A percentile compares a stretch with the other conserved stretches of the same genome.
phyloP scores from a whole-genome alignment of 1,140 invertebrate genomes.

The Maniola jurtina region DNA sequence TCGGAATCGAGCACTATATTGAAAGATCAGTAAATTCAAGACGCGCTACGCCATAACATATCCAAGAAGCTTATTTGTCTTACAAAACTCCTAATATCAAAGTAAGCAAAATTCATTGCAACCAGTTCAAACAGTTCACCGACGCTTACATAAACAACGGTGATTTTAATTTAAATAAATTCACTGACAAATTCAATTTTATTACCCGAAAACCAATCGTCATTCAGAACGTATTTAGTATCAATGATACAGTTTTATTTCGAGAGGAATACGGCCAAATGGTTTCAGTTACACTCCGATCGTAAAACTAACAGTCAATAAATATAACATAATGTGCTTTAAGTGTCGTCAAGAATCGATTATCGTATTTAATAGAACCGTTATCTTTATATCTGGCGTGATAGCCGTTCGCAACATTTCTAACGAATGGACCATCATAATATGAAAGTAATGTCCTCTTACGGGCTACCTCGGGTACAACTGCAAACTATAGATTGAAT shows the following conservation, averaged over 20 bases:
- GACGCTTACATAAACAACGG: constrained; percentile 11
- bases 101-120: constrained; percentile 6
- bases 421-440: constrained; percentile 24
- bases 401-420: constrained; percentile 20
- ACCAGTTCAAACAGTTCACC: constrained; percentile 7
- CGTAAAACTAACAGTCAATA: constrained; percentile 62
- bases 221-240: constrained; percentile 11
- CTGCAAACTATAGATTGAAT: neutral
- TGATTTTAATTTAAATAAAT: constrained; percentile 27
- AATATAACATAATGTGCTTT: constrained; percentile 53
- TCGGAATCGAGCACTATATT: neutral
- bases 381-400: constrained; percentile 45
- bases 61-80: constrained; percentile 1
- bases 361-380: constrained; percentile 44
- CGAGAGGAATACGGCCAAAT: constrained; percentile 29
- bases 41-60: neutral
- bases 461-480: neutral
- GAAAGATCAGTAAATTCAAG: neutral
- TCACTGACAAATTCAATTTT: constrained; percentile 36
- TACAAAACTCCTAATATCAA: constrained; percentile 2
- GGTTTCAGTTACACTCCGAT: constrained; percentile 36
- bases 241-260: constrained; percentile 32
- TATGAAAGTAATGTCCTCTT: constrained; percentile 17
- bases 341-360: constrained; percentile 54
- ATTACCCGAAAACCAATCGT: constrained; percentile 32